Evolutionary conservation across 2,888 invertebrate genomes (phyloP), one percentile per base, ranked within the genome.

Genomic region (Tineola bisselliella): DNA sequence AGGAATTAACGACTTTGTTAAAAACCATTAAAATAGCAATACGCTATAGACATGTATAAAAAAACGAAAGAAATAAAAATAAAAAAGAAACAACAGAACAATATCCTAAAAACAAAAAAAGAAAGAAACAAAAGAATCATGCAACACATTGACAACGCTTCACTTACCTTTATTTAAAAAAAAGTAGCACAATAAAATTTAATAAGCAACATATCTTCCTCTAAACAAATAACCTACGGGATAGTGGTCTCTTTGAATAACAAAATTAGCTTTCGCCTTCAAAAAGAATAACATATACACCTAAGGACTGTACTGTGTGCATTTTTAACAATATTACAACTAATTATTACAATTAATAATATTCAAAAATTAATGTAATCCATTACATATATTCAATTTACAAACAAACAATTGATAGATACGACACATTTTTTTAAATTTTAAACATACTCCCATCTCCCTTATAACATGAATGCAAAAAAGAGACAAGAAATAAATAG

Each of bases 251-350:
- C 13, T 48, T 48, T 48, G 38, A 38, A 38, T n/a, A 38, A 38
- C 10, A 31, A 31, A 31, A 31, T 31, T 31, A 31, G 44, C 8
- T 44, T 13, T 11, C 12, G 44, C 17, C 48, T 48, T 48, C 48
- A 48, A 48, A 38, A 48, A 48, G 48, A 48, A 17, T 17, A 48
- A 48, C 48, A 48, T n/a, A 48, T n/a, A 48, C 48, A 48, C 48
- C 48, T 48, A 48, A 17, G 25, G 48, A 17, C 48, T 15, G n/a
- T 8, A 48, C 17, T 17, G 48, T 13, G 15, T 48, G 48, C 48
- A 48, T 48, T 48, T 48, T 48, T 48, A 48, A 48, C 25, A 25
- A 25, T 25, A 25, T 25, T 25, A 6, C 25, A 25, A 25, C 25
- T 2, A 25, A 25, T 25, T 25, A 38, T 38, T n/a, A n/a, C n/a